These are phyloP conservation scores for Petrosia ficiformis DNA, from an alignment of 37 sponge, comb jelly and placozoan species.

Conservation along the genomic window DNA sequence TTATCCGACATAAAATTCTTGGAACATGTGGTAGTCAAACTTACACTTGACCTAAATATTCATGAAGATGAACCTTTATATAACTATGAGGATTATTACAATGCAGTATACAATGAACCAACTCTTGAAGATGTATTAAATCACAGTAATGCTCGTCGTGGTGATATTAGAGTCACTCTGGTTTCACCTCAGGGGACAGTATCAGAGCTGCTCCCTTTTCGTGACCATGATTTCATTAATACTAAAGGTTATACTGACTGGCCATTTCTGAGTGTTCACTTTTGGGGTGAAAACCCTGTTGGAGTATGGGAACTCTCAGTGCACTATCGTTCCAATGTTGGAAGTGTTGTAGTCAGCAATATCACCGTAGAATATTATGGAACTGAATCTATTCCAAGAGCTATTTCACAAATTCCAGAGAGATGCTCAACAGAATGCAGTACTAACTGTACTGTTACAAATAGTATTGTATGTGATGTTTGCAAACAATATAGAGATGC, in stretches of 20 bases:
- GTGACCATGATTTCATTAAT: constrained; percentile 41
- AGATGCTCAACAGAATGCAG: constrained; percentile 25
- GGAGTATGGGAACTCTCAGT: constrained; percentile 58
- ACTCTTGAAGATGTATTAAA: neutral
- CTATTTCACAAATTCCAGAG: neutral
- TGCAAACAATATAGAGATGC: constrained; percentile 20
- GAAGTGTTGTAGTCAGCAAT: constrained; percentile 14
- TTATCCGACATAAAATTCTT: neutral
- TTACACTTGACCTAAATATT: neutral
- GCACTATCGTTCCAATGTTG: neutral
- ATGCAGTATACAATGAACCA: neutral
- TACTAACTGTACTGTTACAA: constrained; percentile 38
- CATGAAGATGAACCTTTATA: neutral
- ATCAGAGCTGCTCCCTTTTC: constrained; percentile 57
- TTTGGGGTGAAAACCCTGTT: constrained; percentile 68
- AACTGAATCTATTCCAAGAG: constrained; percentile 10
- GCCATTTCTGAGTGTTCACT: constrained; percentile 74
- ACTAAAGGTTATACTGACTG: constrained; percentile 40
- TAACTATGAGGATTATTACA: neutral
- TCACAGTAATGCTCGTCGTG: constrained; percentile 31
- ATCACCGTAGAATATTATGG: constrained; percentile 24
- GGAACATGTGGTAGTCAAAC: constrained; percentile 20
- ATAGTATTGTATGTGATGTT: constrained; percentile 26
- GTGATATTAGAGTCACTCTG: constrained; percentile 60
- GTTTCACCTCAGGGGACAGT: constrained; percentile 70